Base-by-base conservation (phyloP, 2,888 invertebrate genomes). In the Sinodicranocentrus sp. region DNA sequence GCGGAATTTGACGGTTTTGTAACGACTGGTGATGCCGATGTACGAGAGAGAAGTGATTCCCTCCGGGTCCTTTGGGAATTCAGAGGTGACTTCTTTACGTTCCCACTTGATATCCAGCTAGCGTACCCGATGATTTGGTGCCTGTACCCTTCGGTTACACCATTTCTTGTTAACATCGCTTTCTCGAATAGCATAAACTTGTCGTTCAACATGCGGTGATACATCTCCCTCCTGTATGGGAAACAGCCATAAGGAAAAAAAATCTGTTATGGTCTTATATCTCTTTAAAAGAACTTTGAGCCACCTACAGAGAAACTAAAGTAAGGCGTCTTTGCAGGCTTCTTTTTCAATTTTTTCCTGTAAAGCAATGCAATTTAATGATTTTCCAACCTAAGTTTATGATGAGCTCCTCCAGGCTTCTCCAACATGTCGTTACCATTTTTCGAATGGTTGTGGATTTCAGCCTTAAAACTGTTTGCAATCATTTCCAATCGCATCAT, bases 401-500 rank as follows among this genome's bases (percentile, higher is more conserved):
- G 75, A 71, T 84, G 84, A 13, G 84, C 70, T 26, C 77, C 71
- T 21, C 73, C 33, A 33, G 68, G 61, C 25, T 72, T 70, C n/a
- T 71, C 76, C 25, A 82, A 19, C 39, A 85, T 73, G n/a, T 86
- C 86, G 54, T 78, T 85, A 15, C 82, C 77, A 43, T 71, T 83
- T 71, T 71, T 83, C 3, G 87, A 84, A 48, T 86, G 88, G 70
- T 89, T 89, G 80, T 87, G 88, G 23, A 87, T 85, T 72, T 88
- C 88, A 13, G 88, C 83, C 54, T 86, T 73, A 82, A 89, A 89
- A 63, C 87, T 89, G 67, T 89, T 87, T 26, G 86, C 87, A 68
- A 87, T 88, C 68, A 89, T 86, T 83, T 89, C 87, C 57, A 89
- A 83, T 57, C 88, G 71, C 88, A 88, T 89, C 79, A 89, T 87